Conservation (phyloP, 2,888 invertebrate species). For the Eupithecia centaureata region DNA sequence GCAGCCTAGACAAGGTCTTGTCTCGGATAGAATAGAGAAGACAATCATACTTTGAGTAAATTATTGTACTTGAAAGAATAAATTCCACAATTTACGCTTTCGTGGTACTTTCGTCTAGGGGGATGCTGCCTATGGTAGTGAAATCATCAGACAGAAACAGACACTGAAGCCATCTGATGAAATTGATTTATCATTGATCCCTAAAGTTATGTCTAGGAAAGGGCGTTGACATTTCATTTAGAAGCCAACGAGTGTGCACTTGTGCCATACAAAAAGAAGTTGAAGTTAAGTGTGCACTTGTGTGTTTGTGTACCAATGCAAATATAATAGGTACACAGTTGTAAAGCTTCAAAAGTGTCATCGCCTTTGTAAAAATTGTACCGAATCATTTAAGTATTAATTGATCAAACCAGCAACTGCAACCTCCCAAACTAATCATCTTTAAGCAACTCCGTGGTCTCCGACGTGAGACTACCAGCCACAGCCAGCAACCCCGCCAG, state of each 20-base stretch:
- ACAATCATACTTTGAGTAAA: neutral
- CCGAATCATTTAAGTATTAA: neutral
- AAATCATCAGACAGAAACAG: neutral
- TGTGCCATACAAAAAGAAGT: too few relatives aligned
- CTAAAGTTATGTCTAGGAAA: too few relatives aligned
- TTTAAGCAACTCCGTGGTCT: conserved; percentile 66
- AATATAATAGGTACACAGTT: too few relatives aligned
- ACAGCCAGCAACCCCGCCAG: conserved; percentile 65
- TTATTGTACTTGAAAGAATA: neutral
- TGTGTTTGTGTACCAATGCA: too few relatives aligned
- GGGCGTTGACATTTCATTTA: too few relatives aligned
- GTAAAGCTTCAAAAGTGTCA: too few relatives aligned
- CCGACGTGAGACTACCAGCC: conserved; percentile 57
- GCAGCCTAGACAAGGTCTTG: neutral
- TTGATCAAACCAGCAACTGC: conserved; percentile 3
- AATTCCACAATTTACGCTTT: neutral
- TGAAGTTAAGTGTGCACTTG: too few relatives aligned
- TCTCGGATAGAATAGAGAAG: neutral
- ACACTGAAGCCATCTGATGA: neutral
- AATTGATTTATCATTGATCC: too few relatives aligned
- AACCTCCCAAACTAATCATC: conserved; percentile 59
- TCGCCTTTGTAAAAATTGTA: too few relatives aligned
- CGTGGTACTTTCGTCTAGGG: neutral
- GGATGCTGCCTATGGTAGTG: neutral
- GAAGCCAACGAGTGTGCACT: too few relatives aligned